Evolutionary conservation across 2,797 vertebrate species (phyloP), one percentile per base, ranked within the genome.

Genomic region (Dicrostonyx torquatus): DNA sequence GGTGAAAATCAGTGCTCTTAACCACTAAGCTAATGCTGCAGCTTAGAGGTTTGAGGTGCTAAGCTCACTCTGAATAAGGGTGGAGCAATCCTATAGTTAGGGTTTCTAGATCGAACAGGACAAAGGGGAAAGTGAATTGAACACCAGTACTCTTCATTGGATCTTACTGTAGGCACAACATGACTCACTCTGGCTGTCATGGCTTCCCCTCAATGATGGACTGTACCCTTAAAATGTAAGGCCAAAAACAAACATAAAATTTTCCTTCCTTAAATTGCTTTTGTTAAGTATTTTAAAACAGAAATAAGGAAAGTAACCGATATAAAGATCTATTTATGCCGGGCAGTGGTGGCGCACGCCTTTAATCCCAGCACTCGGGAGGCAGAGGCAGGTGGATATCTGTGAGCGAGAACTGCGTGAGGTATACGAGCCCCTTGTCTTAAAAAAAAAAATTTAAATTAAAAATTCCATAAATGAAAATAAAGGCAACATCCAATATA

Each of bases 381-480:
- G 53, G 53, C 17, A 55, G 53, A 55, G 6, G 53, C 17, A 55
- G 53, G 17, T 55, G 53, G 17, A 55, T 17, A 15, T 55, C 53
- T 18, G 17, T 55, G 53, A 55, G 17, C 17, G 17, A 55, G 53
- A 1, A 5, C 18, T 18, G 18, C 53, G 17, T 55, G 18, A 18
- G 7, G 18, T 55, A 55, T 0, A 2, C 20, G 18, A 55, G 18
- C 55, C 20, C 17, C 53, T 55, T 55, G 53, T 55, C 53, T 55
- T 55, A 2, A 13, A 50, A 50, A 55, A 18, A 55, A 55, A 55
- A 20, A 55, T 18, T 17, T 55, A 55, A 55, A 55, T 55, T 55
- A 55, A 55, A 55, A 55, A 55, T 55, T 90, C 48, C 58, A 86
- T 93, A 91, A 78, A 83, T 80, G 20, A 96, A 93, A 91, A 20